Evolutionary conservation across 2,888 invertebrate species (phyloP), one percentile per base, ranked within the genome.

Genomic region (Rapana venosa): DNA sequence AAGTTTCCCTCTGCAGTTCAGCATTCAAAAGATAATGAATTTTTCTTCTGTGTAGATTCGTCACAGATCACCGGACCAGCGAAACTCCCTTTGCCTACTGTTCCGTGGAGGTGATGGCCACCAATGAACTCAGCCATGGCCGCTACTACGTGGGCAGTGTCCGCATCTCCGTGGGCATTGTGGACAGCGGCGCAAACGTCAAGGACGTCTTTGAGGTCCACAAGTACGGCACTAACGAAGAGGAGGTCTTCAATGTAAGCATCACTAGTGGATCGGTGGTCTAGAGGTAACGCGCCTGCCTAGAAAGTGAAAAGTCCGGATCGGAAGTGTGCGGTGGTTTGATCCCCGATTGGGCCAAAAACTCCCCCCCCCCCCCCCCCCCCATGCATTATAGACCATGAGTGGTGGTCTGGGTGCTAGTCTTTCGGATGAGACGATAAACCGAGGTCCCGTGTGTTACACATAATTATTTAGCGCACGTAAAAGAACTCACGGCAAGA

Each of bases 81-180:
- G 17, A 47, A 2, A 35, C 13, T 15, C 56, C 30, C 0, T 32
- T 58, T 58, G 79, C 20, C 30, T 8, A 30, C 1, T 89, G 89
- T 32, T 20, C 74, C 20, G 32, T 89, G 30, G 89, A 89, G 35
- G 84, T 89, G n/a, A 74, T 20, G 74, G 89, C 74, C 85, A 89
- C 83, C 84, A 89, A 89, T 56, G 84, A 89, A 30, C 70, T 74
- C 20, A 35, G 17, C 36, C n/a, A 20, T 2, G 89, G 89, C 8
- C 36, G 70, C 15, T 89, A 89, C 74, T 66, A 84, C 36, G 89
- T 89, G 35, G 20, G 58, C 17, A 83, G 89, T 32, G 89, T 84
- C 22, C 89, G 85, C 74, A 83, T 89, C 85, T 83, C 85, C n/a
- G 56, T 89, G 26, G 89, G 89, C n/a, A 17, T 89, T 15, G 36